Base-by-base conservation (phyloP, 2,888 invertebrate genomes). In the Automeris io region DNA sequence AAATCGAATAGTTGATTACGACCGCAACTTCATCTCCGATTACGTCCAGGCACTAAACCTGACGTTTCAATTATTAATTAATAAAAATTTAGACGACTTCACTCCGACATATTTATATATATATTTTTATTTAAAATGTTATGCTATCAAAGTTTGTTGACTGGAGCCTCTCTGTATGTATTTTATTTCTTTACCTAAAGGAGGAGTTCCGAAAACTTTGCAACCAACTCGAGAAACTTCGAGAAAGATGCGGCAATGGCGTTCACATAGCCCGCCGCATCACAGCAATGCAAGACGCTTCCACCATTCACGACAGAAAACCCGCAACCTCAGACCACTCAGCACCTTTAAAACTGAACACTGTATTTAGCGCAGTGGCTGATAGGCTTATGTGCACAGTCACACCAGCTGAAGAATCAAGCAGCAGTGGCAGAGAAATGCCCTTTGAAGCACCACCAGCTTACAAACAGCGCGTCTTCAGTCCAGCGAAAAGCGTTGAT, bases 151-250 rank as follows among this genome's bases (percentile, higher is more conserved):
- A n/a, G n/a, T n/a, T n/a, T n/a, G n/a, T n/a, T n/a, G n/a, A n/a
- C n/a, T n/a, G n/a, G n/a, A n/a, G n/a, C n/a, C n/a, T n/a, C n/a
- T n/a, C n/a, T n/a, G n/a, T n/a, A n/a, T n/a, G n/a, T 5, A 3
- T 23, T 22, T 22, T 38, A 41, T 49, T n/a, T 39, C 11, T 39
- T 9, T 22, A 12, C 3, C 26, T 13, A 45, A 37, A 94, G 93
- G 95, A 95, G 71, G 95, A 95, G 80, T 95, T 95, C 64, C 88
- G 91, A 49, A 90, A 94, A 47, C 88, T 95, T 23, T 93, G 92
- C 74, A 91, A 91, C 25, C 95, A 95, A 64, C 79, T 95, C 26
- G 95, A 95, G 51, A 81, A 92, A 42, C 85, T 95, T n/a, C 92
- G 92, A 49, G 95, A 95, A 57, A 90, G 93, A 43, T 90, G 94